These are phyloP conservation scores for Catharus ustulatus DNA, from an alignment of 2,797 vertebrate genomes.

Conservation along the genomic window DNA sequence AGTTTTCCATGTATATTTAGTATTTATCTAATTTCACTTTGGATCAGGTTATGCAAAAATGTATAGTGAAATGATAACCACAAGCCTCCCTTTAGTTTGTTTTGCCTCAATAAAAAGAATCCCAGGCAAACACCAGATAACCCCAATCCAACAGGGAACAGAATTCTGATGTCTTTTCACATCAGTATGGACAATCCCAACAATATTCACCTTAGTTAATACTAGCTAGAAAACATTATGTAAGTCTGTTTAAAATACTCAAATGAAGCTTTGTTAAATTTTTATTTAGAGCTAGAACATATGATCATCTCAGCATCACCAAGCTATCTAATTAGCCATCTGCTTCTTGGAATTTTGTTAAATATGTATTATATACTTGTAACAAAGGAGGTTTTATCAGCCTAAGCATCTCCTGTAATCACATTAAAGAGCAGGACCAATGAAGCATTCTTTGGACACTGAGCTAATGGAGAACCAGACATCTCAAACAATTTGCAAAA, in stretches of 20 bases:
- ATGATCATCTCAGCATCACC: slow-evolving; percentile 51
- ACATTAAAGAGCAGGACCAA: background rate
- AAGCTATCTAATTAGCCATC: slow-evolving; percentile 69
- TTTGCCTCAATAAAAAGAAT: background rate
- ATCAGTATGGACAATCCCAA: background rate
- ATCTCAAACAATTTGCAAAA: background rate
- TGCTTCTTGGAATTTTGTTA: slow-evolving; percentile 56
- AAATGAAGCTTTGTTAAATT: slow-evolving; percentile 52
- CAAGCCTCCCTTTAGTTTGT: background rate
- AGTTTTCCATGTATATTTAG: background rate
- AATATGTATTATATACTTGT: slow-evolving; percentile 41
- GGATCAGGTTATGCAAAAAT: background rate
- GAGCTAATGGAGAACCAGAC: background rate
- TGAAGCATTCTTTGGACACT: background rate
- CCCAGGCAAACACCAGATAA: background rate
- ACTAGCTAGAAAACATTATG: slow-evolving; percentile 26
- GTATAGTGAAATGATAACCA: background rate
- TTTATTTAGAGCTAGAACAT: slow-evolving; percentile 67
- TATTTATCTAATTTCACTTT: background rate
- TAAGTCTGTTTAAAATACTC: slow-evolving; percentile 54
- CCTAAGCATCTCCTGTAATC: background rate
- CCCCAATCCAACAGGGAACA: background rate
- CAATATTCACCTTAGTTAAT: background rate
- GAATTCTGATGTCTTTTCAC: background rate
- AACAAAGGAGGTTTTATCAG: slow-evolving; percentile 26